These are phyloP conservation scores for Agrotis segetum DNA, from an alignment of 2,888 invertebrate species.

Conservation along the genomic window DNA sequence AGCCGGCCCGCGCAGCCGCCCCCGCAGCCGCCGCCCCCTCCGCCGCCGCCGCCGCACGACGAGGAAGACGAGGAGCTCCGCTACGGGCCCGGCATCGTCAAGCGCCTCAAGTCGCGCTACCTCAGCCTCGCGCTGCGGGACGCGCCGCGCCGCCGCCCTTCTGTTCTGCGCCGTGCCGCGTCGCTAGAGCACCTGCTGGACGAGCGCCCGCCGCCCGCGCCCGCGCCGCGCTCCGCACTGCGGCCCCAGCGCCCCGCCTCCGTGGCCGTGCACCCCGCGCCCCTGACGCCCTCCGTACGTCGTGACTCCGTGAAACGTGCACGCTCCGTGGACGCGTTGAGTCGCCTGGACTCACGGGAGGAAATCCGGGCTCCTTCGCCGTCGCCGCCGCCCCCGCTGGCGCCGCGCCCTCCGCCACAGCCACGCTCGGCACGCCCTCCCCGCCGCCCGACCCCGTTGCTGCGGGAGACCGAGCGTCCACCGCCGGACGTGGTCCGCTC, in stretches of 20 bases:
- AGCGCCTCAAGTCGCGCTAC: constrained; percentile 96
- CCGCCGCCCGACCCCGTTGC: constrained; percentile 86
- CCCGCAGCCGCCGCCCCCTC: constrained; percentile 73
- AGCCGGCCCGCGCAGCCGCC: constrained; percentile 71
- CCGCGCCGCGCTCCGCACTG: constrained; percentile 68
- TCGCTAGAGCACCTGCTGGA: constrained; percentile 96
- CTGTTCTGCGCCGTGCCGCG: constrained; percentile 95
- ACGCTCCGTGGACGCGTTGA: constrained; percentile 96
- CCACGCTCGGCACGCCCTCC: constrained; percentile 89
- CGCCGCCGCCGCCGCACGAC: constrained; percentile 76
- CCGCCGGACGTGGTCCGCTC: constrained; percentile 97
- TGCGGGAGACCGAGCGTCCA: constrained; percentile 92
- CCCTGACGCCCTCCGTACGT: constrained; percentile 79
- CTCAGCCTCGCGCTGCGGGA: constrained; percentile 96
- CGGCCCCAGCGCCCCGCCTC: constrained; percentile 78
- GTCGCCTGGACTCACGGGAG: constrained; percentile 92
- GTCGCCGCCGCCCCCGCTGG: constrained; percentile 75
- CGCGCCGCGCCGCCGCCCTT: constrained; percentile 92
- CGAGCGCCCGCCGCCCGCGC: constrained; percentile 86
- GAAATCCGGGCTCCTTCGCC: constrained; percentile 92
- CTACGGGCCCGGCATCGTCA: constrained; percentile 98
- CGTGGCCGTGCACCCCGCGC: constrained; percentile 73
- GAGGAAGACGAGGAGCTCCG: constrained; percentile 94
- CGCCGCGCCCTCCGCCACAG: constrained; percentile 82
- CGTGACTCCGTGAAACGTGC: constrained; percentile 95